Evolutionary conservation across 2,888 invertebrate species (phyloP).

Genomic region (Hydrotaea cyrtoneurina): DNA sequence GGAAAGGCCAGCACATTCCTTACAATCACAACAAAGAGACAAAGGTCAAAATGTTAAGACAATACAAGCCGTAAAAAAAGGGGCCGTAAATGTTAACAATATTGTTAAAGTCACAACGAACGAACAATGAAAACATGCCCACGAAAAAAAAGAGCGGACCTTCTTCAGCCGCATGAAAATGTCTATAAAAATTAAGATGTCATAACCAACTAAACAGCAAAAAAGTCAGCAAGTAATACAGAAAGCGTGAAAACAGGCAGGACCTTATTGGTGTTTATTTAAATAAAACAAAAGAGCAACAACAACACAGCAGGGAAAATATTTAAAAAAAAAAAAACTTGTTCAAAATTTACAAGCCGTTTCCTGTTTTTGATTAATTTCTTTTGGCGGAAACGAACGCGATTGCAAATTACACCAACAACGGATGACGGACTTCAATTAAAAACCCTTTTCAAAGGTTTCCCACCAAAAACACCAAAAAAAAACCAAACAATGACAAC

Average conservation of each 20-base stretch:
- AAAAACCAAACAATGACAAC: neutral
- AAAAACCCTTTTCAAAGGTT: conserved; percentile 45
- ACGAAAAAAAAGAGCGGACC: conserved; percentile 43
- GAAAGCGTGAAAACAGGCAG: conserved; percentile 10
- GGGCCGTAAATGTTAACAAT: conserved; percentile 56
- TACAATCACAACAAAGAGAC: conserved; percentile 17
- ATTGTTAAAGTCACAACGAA: conserved; percentile 47
- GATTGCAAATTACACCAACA: neutral
- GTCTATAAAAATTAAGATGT: conserved; percentile 43
- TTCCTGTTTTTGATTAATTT: conserved; percentile 54
- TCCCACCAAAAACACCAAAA: neutral
- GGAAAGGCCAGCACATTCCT: conserved; percentile 22
- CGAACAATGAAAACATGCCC: neutral
- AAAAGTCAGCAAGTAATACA: neutral
- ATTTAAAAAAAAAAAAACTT: neutral
- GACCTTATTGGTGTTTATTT: conserved; percentile 2
- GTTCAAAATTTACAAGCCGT: neutral
- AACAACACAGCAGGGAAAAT: no score
- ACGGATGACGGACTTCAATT: conserved; percentile 42
- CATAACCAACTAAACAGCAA: conserved; percentile 1
- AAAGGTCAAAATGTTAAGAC: conserved; percentile 40
- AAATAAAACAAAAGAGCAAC: neutral
- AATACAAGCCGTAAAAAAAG: conserved; percentile 24
- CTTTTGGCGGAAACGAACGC: conserved; percentile 4
- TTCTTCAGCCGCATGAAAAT: conserved; percentile 53